A percentile compares a stretch with the other conserved stretches of the same genome.
phyloP scores from a whole-genome alignment of 1,140 invertebrate species.

The Drosophila kanapiae region DNA sequence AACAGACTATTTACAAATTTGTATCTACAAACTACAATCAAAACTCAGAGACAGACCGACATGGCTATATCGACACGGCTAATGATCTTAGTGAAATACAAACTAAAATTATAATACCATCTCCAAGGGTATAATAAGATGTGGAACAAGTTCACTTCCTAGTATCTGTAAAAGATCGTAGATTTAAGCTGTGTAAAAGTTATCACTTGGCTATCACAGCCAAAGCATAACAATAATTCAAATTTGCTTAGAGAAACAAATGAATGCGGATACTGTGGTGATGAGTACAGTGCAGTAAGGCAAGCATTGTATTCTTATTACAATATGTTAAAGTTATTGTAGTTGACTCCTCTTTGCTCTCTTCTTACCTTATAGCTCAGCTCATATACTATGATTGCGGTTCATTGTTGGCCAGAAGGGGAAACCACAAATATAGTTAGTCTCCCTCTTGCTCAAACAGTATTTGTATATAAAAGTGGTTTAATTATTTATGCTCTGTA shows the following conservation, averaged over 20 bases:
- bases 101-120: not conserved
- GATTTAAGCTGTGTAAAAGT: not conserved
- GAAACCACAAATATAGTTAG: slow-evolving; percentile 66
- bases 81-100: too few relatives aligned
- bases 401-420: slow-evolving; percentile 38
- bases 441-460: slow-evolving; percentile 47
- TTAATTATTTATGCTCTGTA: slow-evolving; percentile 18
- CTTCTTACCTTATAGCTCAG: slow-evolving; percentile 35
- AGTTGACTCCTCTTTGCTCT: not conserved
- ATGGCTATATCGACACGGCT: too few relatives aligned
- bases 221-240: not conserved
- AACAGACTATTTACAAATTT: too few relatives aligned
- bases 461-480: slow-evolving; percentile 39
- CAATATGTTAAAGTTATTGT: slow-evolving; percentile 23
- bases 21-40: too few relatives aligned
- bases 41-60: too few relatives aligned
- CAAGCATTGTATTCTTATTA: slow-evolving; percentile 7
- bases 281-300: not conserved
- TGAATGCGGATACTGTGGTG: not conserved
- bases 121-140: not conserved
- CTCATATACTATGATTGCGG: slow-evolving; percentile 49
- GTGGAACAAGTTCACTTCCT: not conserved
- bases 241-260: slow-evolving; percentile 7
- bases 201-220: not conserved
- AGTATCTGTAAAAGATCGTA: not conserved